Percentiles rank a stretch among this genome's conserved stretches.
Conservation (phyloP, 2,888 invertebrate species). For the Helobdella robusta region DNA sequence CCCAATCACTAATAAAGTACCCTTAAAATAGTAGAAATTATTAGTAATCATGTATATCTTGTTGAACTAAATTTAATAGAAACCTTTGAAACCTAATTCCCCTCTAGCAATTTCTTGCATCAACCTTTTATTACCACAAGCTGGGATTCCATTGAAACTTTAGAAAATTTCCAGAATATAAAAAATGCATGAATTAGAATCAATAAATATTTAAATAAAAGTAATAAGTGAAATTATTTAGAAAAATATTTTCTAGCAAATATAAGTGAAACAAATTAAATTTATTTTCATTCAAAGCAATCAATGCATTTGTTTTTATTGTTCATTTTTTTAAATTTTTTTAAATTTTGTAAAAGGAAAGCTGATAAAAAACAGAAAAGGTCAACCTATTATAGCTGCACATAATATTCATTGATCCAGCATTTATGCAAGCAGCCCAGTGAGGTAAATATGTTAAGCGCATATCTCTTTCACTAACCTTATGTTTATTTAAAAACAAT, state of each 20-base stretch:
- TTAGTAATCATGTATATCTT: too few species aligned
- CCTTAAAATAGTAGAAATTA: too few species aligned
- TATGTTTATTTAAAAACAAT: not conserved
- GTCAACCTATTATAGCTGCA: conserved; percentile 45
- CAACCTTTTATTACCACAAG: conserved; percentile 36
- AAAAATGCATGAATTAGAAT: not conserved
- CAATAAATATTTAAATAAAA: not conserved
- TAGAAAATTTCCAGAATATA: not conserved
- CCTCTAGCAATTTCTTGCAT: conserved; percentile 33
- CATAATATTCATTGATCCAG: conserved; percentile 45
- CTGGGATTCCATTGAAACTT: conserved; percentile 39
- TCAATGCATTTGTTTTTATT: not conserved
- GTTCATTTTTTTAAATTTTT: not conserved
- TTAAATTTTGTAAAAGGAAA: not conserved
- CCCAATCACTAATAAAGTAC: conserved; percentile 37
- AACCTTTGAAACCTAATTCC: conserved; percentile 35
- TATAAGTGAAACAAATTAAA: too few species aligned
- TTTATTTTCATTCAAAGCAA: not conserved
- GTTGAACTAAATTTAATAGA: too few species aligned
- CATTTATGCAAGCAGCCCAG: conserved; percentile 41
- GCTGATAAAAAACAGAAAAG: not conserved
- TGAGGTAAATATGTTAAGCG: conserved; percentile 43
- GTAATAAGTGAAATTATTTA: not conserved
- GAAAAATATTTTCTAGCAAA: too few species aligned
- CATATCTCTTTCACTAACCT: conserved; percentile 37